Percentiles rank a stretch among this genome's conserved stretches.
Conservation (phyloP, 1,140 invertebrate species). For the Manduca sexta region DNA sequence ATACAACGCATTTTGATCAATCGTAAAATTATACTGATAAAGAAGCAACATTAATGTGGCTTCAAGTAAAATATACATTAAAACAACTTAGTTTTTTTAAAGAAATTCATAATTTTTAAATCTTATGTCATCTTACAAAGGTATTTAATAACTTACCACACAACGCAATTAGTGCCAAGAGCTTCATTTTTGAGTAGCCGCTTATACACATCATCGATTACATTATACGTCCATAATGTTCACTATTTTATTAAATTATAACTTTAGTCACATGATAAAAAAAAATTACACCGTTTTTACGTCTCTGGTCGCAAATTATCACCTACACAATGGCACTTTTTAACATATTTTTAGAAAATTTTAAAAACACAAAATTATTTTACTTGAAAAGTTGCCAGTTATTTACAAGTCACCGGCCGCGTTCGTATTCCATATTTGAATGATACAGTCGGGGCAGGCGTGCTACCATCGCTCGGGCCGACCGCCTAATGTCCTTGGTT, state of each 20-base stretch:
- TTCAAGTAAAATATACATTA: too few relatives aligned
- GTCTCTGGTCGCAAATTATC: background rate
- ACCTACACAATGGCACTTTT: background rate
- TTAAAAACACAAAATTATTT: too few relatives aligned
- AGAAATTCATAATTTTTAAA: background rate
- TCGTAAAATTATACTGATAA: too few relatives aligned
- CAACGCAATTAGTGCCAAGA: constrained; percentile 46
- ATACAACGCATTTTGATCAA: too few relatives aligned
- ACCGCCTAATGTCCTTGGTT: constrained; percentile 56
- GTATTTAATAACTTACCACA: constrained; percentile 47
- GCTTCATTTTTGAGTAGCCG: constrained; percentile 45
- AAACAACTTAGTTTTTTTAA: too few relatives aligned
- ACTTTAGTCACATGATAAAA: constrained; percentile 19
- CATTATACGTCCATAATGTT: background rate
- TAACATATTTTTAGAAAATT: background rate
- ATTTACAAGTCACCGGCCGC: constrained; percentile 28
- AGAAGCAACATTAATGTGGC: too few relatives aligned
- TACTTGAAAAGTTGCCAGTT: constrained; percentile 2
- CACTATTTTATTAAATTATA: constrained; percentile 3
- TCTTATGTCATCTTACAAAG: background rate
- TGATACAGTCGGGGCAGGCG: constrained; percentile 21
- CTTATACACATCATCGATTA: background rate
- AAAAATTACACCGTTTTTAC: background rate
- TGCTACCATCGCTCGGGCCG: constrained; percentile 21
- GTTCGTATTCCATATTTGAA: constrained; percentile 42